Evolutionary conservation across 92 coral and sea anemone genomes (phyloP), one percentile per base, ranked within the genome.

Genomic region (Porites lobata): DNA sequence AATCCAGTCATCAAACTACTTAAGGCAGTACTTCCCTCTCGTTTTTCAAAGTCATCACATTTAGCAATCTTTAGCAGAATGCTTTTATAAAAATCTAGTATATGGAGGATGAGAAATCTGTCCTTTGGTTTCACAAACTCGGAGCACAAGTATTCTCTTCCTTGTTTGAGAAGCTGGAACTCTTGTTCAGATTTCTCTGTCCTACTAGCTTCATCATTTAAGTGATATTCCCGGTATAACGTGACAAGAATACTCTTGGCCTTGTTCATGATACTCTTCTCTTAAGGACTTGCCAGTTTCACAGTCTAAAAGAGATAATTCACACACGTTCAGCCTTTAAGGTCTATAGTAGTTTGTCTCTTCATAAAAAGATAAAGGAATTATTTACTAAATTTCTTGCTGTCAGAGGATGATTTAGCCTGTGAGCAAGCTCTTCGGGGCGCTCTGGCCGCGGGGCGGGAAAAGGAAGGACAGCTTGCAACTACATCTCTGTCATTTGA

Each of bases 1-100:
- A 92, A 81, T 59, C 93, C 96, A 77, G 69, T 74, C 66, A 61
- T 72, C 43, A 94, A 75, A 15, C 71, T 76, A n/a, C 68, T 18
- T 1, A 69, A 38, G 47, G 47, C 47, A 38, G 47, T 29, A 77
- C 67, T 32, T 7, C 58, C 57, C 57, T 69, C 69, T 9, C 38
- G 38, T 1, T 52, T 38, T 29, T 69, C 69, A 19, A 18, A 47
- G 0, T 69, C 18, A 13, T 12, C 4, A 38, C 47, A 38, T 38
- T 4, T 10, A 8, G 69, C 67, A 82, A 57, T 38, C 12, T 9
- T 52, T 67, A 0, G 43, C 78, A 69, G n/a, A 10, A 82, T 15
- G 22, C 50, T 8, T 66, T 1, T 1, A 68, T 80, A 80, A 38
- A 38, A 11, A 6, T 82, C n/a, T 50, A 22, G 24, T 22, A 43